Percentiles rank a stretch among this genome's conserved stretches.
phyloP scores from a whole-genome alignment of 2,797 vertebrate species.

The Denticeps clupeoides region DNA sequence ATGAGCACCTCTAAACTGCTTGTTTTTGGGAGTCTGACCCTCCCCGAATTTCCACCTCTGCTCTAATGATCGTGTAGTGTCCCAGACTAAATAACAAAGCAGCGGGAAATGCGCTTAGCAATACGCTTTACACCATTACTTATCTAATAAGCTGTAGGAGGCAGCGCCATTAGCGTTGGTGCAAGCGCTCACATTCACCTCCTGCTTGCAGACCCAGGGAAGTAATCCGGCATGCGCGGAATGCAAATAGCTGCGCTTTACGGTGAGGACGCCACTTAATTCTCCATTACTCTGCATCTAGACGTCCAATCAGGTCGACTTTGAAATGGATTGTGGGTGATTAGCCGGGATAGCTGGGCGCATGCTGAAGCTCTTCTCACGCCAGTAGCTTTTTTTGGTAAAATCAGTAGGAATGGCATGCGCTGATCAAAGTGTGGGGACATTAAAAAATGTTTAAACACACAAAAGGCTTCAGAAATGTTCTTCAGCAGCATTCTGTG shows the following conservation, averaged over 20 bases:
- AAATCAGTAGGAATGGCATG: slow-evolving; percentile 68
- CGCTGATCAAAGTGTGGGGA: slow-evolving; percentile 63
- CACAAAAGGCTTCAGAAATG: slow-evolving; percentile 35
- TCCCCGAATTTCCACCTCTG: slow-evolving; percentile 30
- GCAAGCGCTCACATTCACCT: slow-evolving; percentile 44
- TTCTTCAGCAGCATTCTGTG: too few species aligned
- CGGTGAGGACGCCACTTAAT: slow-evolving; percentile 59
- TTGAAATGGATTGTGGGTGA: slow-evolving; percentile 69
- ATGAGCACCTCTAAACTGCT: background rate
- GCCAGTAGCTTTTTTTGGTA: slow-evolving; percentile 62
- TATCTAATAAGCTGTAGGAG: slow-evolving; percentile 59
- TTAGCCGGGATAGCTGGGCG: slow-evolving; percentile 58
- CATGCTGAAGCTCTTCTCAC: slow-evolving; percentile 45
- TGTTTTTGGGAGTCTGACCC: background rate
- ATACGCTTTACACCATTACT: slow-evolving; percentile 53
- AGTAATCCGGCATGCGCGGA: slow-evolving; percentile 50
- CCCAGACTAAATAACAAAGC: slow-evolving; percentile 43
- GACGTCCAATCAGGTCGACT: slow-evolving; percentile 63
- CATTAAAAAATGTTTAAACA: slow-evolving; percentile 60
- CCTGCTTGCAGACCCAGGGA: slow-evolving; percentile 33
- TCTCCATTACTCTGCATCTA: slow-evolving; percentile 55
- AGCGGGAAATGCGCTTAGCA: slow-evolving; percentile 38
- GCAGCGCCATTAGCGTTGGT: slow-evolving; percentile 47
- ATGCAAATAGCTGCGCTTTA: slow-evolving; percentile 63
- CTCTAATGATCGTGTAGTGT: slow-evolving; percentile 43